Conservation (phyloP, 2,797 vertebrate genomes). For the Sebastes vulpes region DNA sequence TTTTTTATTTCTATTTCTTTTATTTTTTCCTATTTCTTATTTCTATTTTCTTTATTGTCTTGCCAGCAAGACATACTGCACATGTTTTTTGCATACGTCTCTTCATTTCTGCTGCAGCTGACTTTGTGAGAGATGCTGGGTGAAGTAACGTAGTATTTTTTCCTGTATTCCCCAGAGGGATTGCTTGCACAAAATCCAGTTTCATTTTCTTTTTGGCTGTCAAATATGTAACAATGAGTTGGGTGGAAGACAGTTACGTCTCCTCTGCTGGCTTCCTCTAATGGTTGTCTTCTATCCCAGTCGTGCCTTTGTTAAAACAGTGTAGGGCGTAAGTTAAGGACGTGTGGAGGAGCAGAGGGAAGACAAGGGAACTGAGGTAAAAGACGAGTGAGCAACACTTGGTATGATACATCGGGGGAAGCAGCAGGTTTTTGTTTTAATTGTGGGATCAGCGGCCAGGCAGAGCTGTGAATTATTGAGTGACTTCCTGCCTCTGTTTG, state of each 20-base stretch:
- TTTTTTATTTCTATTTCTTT: too few species aligned
- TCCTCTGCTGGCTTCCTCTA: not conserved
- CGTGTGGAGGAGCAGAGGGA: not conserved
- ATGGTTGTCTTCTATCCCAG: not conserved
- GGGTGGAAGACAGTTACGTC: not conserved
- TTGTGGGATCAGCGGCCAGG: conserved; percentile 12
- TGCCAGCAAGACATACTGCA: too few species aligned
- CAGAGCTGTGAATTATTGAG: conserved; percentile 48
- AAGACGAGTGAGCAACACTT: not conserved
- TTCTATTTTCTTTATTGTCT: too few species aligned
- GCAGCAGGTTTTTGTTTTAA: conserved; percentile 11
- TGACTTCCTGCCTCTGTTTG: not conserved
- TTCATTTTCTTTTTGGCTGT: not conserved
- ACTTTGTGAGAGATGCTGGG: not conserved
- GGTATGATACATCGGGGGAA: not conserved
- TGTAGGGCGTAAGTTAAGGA: not conserved
- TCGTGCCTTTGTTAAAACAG: not conserved
- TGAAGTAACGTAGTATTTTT: not conserved
- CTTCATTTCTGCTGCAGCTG: not conserved
- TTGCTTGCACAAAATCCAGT: not conserved
- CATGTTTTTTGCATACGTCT: not conserved
- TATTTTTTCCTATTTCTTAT: too few species aligned
- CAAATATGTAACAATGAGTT: not conserved
- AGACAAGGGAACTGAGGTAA: not conserved
- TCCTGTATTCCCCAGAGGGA: not conserved